Conservation (phyloP, 1,140 invertebrate genomes). For the Leptinotarsa defecta region DNA sequence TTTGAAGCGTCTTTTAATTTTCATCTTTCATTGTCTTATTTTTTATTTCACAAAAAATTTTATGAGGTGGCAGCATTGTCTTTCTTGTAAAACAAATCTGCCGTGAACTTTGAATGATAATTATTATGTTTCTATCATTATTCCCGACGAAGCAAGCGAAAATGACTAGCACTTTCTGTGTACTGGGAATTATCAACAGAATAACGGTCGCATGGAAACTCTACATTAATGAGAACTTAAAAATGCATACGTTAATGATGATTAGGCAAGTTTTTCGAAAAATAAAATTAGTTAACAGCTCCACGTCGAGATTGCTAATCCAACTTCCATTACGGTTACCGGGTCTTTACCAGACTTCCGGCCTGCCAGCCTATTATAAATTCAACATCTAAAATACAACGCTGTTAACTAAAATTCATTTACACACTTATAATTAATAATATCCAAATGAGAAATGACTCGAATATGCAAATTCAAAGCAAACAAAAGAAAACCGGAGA, state of each 20-base stretch:
- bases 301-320: conserved; percentile 25
- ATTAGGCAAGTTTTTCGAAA: conserved; percentile 26
- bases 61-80: no score
- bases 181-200: conserved; percentile 6
- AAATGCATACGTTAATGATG: conserved; percentile 25
- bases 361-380: conserved; percentile 5
- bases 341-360: conserved; percentile 10
- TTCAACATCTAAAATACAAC: conserved; percentile 24
- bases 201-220: conserved; percentile 5
- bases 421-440: conserved; percentile 26
- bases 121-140: no score
- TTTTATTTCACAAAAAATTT: no score
- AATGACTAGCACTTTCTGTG: conserved; percentile 18
- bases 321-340: conserved; percentile 17
- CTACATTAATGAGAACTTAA: conserved; percentile 20
- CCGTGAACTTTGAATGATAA: no score
- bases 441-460: conserved; percentile 27
- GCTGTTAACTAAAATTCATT: conserved; percentile 29
- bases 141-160: not conserved
- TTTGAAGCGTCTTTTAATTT: no score
- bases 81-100: no score
- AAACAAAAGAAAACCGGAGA: conserved; percentile 10
- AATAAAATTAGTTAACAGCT: conserved; percentile 21
- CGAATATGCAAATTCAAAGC: conserved; percentile 14
- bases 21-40: no score